Conservation (phyloP, 2,888 invertebrate genomes). For the Drosophila peninsularis region DNA sequence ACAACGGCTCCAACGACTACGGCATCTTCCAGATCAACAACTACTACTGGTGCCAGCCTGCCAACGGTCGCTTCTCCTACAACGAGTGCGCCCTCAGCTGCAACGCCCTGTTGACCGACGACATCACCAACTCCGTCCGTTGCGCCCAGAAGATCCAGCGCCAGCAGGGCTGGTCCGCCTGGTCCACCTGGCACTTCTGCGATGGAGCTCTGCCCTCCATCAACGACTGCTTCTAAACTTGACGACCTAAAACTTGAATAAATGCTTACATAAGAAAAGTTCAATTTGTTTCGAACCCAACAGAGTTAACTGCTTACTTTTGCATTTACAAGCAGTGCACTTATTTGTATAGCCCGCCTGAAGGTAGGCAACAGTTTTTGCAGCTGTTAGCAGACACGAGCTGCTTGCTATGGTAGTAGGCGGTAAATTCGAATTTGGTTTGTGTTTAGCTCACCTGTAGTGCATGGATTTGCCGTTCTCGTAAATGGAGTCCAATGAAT, state of each 20-base stretch:
- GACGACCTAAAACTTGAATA: neutral
- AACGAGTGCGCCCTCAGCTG: conserved; percentile 75
- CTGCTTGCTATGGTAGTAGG: conserved; percentile 11
- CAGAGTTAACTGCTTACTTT: no score
- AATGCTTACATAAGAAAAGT: conserved; percentile 2
- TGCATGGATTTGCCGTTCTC: conserved; percentile 68
- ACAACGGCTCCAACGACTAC: conserved; percentile 84
- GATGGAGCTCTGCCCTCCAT: conserved; percentile 64
- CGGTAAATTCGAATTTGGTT: conserved; percentile 4
- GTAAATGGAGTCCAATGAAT: conserved; percentile 77
- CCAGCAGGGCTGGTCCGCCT: conserved; percentile 78
- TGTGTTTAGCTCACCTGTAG: conserved; percentile 77
- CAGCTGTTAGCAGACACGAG: conserved; percentile 12
- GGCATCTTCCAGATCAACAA: conserved; percentile 83
- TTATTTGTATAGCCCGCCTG: neutral
- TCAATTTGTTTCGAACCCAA: neutral
- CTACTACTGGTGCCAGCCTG: conserved; percentile 77
- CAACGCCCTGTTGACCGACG: conserved; percentile 63
- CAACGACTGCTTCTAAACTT: conserved; percentile 60
- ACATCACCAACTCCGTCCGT: conserved; percentile 64
- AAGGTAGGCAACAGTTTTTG: conserved; percentile 33
- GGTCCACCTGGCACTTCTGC: conserved; percentile 78
- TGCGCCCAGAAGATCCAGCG: conserved; percentile 72
- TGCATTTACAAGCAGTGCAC: no score
- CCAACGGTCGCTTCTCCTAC: conserved; percentile 67